Evolutionary conservation across 2,113 vertebrate genomes (phyloP), one percentile per base, ranked within the genome.

Genomic region (Xenopus laevis): DNA sequence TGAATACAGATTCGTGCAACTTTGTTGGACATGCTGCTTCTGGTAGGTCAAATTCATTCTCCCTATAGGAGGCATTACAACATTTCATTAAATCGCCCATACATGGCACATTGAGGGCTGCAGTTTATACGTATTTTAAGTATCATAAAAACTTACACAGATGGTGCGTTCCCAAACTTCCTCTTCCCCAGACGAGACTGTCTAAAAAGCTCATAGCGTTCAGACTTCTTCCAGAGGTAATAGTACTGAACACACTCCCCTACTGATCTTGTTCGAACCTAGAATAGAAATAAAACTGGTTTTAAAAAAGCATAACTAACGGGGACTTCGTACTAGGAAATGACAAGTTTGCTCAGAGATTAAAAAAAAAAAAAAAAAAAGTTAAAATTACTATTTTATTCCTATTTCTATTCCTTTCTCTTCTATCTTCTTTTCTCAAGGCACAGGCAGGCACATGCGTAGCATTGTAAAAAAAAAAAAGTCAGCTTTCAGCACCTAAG

Each of bases 191-290:
- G 83, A 72, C 94, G 92, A 0, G 94, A 89, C 86, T 98, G 96
- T 15, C 93, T 94, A 79, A 97, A 98, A 85, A 92, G 94, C 78
- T 96, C 94, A 0, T 95, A 95, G 7, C 95, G 93, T 10, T 95
- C 95, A 0, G 96, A 98, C 81, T 96, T 99, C 86, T 99, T 99
- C 97, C 97, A 98, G 88, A 95, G 89, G 88, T 98, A 99, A 85
- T 99, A 99, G 83, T 95, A 99, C 74, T 95, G 93, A 83, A 99
- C 96, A 0, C 96, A 98, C 83, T 99, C 97, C 0, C 96, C 95
- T 60, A 99, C 95, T 0, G 97, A 99, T 77, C 97, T 88, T 0
- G 97, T 99, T 71, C 96, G 95, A 71, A 99, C 96, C 97, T 98
- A 40, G 82, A 1, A 27, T 16, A 55, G 18, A n/a, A 55, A 3